Conservation (phyloP, 1,140 invertebrate species). For the Cecropterus lyciades region DNA sequence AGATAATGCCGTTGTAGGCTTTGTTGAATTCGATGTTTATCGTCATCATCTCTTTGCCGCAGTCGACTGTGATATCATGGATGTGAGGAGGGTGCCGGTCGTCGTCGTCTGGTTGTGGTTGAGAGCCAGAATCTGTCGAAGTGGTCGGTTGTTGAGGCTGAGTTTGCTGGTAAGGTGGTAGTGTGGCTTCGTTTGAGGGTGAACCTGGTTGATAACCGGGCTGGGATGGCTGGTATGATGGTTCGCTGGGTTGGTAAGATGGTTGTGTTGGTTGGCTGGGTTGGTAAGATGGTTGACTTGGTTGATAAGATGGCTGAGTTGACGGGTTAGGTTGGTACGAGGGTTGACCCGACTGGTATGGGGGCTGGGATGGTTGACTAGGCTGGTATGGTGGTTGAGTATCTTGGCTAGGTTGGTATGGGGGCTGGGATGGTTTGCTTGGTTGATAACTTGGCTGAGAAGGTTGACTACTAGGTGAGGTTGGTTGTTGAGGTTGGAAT, state of each 20-base stretch:
- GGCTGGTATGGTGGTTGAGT: slow-evolving; percentile 58
- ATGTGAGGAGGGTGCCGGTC: slow-evolving; percentile 90
- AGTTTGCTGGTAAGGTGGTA: slow-evolving; percentile 39
- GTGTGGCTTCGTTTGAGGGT: slow-evolving; percentile 31
- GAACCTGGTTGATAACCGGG: slow-evolving; percentile 25
- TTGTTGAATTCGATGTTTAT: slow-evolving; percentile 92
- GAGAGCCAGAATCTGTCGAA: slow-evolving; percentile 32
- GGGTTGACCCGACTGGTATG: slow-evolving; percentile 53
- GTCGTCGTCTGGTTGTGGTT: slow-evolving; percentile 57
- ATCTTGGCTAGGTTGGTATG: slow-evolving; percentile 56
- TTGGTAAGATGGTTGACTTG: slow-evolving; percentile 23
- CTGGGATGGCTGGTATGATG: slow-evolving; percentile 16
- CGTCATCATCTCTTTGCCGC: slow-evolving; percentile 93
- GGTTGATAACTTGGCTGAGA: slow-evolving; percentile 64
- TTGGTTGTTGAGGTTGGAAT: slow-evolving; percentile 38
- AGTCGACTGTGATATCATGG: slow-evolving; percentile 90
- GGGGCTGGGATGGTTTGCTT: slow-evolving; percentile 56
- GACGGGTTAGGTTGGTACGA: slow-evolving; percentile 47
- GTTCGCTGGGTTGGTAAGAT: slow-evolving; percentile 27
- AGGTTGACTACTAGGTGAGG: slow-evolving; percentile 47
- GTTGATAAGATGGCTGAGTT: slow-evolving; percentile 24
- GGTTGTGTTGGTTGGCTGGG: slow-evolving; percentile 17
- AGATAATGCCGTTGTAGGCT: slow-evolving; percentile 91
- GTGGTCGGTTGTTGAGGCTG: slow-evolving; percentile 37
- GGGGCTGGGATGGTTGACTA: slow-evolving; percentile 45